Base-by-base conservation (phyloP, 64 coral and sea anemone species). In the Trachythela sp. region DNA sequence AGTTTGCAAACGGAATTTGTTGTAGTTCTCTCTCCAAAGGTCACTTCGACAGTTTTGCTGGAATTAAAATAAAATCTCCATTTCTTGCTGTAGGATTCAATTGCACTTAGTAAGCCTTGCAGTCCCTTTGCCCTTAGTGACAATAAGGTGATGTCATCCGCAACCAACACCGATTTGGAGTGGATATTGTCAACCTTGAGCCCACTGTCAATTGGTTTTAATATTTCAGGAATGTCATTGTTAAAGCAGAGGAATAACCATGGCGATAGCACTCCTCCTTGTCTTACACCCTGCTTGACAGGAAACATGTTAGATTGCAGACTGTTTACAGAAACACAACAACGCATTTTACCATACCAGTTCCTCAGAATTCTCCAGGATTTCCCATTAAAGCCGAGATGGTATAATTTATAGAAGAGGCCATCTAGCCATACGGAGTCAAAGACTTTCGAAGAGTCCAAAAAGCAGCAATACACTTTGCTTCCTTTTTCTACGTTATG, bases 61-160 rank as follows among this genome's bases (percentile, higher is more conserved):
- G 59, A 14, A 68, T 68, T 68, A 68, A 68, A 68, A n/a, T 68
- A 14, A 14, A 68, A 68, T 68, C 59, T 68, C 59, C 59, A 68
- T 68, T 68, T 68, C 20, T 68, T 68, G 59, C 59, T 68, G 15
- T 68, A 68, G 59, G 20, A 22, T 31, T n/a, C 59, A 68, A 68
- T 68, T 31, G 59, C 30, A 68, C 30, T 68, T 68, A 68, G 20
- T 31, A 68, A n/a, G 30, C 59, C 20, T 68, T 68, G 59, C 18
- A 68, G 59, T 22, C 59, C 59, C 20, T 22, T 31, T 31, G 15
- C 59, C 30, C 59, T 68, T 6, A 68, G 30, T n/a, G 59, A 68
- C 20, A 68, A 68, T 68, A 68, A 31, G 20, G 59, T 68, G 30
- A 68, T 31, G 30, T 68, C 59, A 45, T 45, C 42, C 42, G 42